Base-by-base conservation (phyloP, 2,797 vertebrate genomes). In the Paguma larvata region DNA sequence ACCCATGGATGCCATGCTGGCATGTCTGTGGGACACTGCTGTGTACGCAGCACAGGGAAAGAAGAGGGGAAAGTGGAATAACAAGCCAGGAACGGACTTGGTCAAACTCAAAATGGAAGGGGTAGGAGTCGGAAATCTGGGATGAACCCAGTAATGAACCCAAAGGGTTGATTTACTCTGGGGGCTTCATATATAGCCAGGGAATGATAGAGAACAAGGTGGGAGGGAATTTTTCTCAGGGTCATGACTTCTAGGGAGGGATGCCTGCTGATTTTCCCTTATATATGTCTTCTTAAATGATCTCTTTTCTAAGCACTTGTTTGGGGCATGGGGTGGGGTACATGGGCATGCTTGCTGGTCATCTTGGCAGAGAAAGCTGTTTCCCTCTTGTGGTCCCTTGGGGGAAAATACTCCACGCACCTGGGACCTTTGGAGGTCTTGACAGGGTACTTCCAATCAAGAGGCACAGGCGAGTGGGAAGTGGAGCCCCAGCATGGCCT, bases 311-410 rank as follows among this genome's bases (percentile, higher is more conserved):
- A 65, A 93, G 75, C 30, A 12, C 72, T 73, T 21, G 48, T 75
- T 38, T 83, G 38, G 21, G 63, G 5, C 13, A 1, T 4, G 9
- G 7, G 46, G 53, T 25, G 19, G 51, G 70, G 15, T 53, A 8
- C 75, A 19, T n/a, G 68, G 68, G 30, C 8, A 10, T 80, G 65
- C 48, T 25, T 25, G 77, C 21, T 6, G 2, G 38, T 27, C 56
- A 34, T 19, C 23, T 72, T 38, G 44, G 63, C 41, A 95, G 94
- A 72, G 48, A 91, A 30, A 80, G 38, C 34, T 78, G 53, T 91
- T 91, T 97, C 75, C 80, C 70, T 94, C 85, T 78, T 84, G 79
- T 96, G 96, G 93, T 83, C 87, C 94, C 72, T 32, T 56, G 14
- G 32, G 16, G 16, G 72, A 34, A 92, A 73, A 21, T 53, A 38